Conservation (phyloP, 2,888 invertebrate genomes). For the Phortica okadai region DNA sequence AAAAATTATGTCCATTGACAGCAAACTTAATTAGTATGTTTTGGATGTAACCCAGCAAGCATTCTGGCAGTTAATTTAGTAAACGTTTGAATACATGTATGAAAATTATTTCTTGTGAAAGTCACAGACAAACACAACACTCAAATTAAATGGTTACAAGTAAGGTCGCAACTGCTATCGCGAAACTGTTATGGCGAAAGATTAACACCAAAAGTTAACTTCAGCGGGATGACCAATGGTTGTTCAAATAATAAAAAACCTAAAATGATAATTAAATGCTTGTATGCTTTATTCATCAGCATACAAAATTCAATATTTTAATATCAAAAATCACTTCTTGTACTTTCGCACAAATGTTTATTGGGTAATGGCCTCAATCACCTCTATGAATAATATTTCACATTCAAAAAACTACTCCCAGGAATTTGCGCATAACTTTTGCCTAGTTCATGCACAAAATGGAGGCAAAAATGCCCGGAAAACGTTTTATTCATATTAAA, state of each 20-base stretch:
- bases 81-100: no score
- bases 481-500: constrained; percentile 35
- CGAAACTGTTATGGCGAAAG: no score
- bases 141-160: no score
- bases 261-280: not conserved
- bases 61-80: not conserved
- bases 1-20: not conserved
- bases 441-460: constrained; percentile 2
- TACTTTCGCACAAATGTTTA: not conserved
- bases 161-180: no score
- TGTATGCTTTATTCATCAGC: not conserved
- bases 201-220: no score
- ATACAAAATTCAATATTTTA: not conserved
- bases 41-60: not conserved
- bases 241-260: no score
- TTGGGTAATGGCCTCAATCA: not conserved
- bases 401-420: not conserved
- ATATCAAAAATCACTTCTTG: not conserved
- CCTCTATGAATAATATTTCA: not conserved
- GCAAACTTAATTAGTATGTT: not conserved
- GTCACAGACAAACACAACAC: no score
- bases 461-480: constrained; percentile 8
- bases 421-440: constrained; percentile 3
- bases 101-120: no score
- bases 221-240: no score